Conservation (phyloP, 2,113 vertebrate species). For the Cephalopholis sonnerati region DNA sequence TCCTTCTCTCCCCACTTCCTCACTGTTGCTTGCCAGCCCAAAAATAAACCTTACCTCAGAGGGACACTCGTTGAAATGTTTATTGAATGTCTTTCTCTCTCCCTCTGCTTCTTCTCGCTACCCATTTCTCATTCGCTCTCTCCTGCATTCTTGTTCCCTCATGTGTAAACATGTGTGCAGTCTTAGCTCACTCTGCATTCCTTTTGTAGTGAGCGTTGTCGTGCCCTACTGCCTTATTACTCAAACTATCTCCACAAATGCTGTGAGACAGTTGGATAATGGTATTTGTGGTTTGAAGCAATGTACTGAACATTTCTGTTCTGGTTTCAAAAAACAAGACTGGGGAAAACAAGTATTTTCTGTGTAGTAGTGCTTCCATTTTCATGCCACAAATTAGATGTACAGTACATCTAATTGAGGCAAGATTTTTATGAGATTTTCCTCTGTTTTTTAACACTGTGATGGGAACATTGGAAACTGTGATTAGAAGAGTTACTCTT, state of each 20-base stretch:
- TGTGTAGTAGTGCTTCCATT: conserved; percentile 1
- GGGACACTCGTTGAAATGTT: conserved; percentile 66
- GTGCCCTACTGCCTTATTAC: conserved; percentile 54
- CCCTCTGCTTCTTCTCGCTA: conserved; percentile 8
- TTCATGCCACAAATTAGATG: not conserved
- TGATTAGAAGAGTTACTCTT: not conserved
- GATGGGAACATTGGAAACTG: not conserved
- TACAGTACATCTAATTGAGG: not conserved
- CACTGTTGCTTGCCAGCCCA: conserved; percentile 72
- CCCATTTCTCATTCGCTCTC: not conserved
- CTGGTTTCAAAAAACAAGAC: not conserved
- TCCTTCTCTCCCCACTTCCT: conserved; percentile 52
- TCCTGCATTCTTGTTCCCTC: conserved; percentile 37
- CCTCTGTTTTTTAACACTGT: not conserved
- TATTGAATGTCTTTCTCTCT: conserved; percentile 63
- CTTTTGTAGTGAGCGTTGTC: conserved; percentile 40
- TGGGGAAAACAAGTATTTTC: not conserved
- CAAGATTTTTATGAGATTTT: not conserved
- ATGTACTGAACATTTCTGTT: conserved; percentile 18
- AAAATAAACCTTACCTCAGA: conserved; percentile 78
- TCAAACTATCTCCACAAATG: conserved; percentile 31
- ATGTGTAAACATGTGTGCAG: conserved; percentile 56
- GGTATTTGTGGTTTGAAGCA: conserved; percentile 35
- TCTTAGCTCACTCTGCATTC: conserved; percentile 26
- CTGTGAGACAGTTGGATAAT: conserved; percentile 16